Percentiles rank a stretch among this genome's conserved stretches.
Evolutionary conservation across 2,888 invertebrate genomes (phyloP).

Genomic region (Saturnia japonica): DNA sequence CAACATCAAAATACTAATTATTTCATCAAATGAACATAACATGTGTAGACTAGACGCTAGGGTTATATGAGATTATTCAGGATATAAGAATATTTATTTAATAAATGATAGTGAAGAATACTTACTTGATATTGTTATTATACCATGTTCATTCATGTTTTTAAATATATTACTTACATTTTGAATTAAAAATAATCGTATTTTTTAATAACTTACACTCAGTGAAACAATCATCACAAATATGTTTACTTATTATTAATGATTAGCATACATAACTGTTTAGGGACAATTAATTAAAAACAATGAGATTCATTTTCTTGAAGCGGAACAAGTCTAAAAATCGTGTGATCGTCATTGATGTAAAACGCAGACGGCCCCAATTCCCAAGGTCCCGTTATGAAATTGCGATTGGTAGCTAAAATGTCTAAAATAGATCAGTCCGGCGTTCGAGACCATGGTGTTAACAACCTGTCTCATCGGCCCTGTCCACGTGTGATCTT

Average conservation of each 20-base stretch:
- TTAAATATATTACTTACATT: too few species aligned
- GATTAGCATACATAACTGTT: neutral
- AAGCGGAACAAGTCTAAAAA: constrained; percentile 7
- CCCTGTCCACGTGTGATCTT: constrained; percentile 41
- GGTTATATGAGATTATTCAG: too few species aligned
- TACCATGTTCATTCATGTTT: too few species aligned
- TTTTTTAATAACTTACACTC: too few species aligned
- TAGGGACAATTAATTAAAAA: neutral
- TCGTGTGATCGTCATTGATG: constrained; percentile 14
- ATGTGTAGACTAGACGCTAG: too few species aligned
- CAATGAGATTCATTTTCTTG: constrained; percentile 6
- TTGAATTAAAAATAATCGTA: too few species aligned
- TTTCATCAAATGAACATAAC: neutral
- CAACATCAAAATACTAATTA: neutral
- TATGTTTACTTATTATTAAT: too few species aligned
- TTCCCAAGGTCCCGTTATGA: constrained; percentile 21
- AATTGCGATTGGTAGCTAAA: constrained; percentile 22
- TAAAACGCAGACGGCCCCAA: constrained; percentile 17
- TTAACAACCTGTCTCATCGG: constrained; percentile 46
- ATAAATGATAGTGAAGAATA: too few species aligned
- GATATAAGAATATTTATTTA: too few species aligned
- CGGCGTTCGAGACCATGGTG: constrained; percentile 35
- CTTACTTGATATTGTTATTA: too few species aligned
- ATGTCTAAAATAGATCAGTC: constrained; percentile 38
- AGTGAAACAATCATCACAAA: too few species aligned